phyloP scores from a whole-genome alignment of 2,888 invertebrate genomes.

The Anorthoa munda region DNA sequence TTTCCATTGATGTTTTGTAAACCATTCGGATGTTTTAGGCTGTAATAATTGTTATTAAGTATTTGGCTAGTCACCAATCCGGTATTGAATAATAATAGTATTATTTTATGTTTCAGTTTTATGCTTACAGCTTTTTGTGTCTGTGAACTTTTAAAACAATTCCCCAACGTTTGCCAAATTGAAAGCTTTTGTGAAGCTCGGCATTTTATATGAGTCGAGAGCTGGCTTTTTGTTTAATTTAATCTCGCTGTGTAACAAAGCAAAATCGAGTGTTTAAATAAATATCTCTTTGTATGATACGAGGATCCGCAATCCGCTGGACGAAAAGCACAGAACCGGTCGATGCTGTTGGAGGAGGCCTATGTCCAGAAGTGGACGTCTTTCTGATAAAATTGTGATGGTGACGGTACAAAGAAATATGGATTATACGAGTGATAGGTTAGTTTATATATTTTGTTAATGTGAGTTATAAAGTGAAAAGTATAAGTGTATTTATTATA shows the following conservation, averaged over 20 bases:
- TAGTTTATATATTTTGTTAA: not conserved
- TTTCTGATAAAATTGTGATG: not conserved
- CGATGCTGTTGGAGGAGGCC: not conserved
- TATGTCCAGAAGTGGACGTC: not conserved
- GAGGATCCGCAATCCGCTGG: not conserved
- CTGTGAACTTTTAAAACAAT: constrained; percentile 37
- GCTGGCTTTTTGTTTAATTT: constrained; percentile 37
- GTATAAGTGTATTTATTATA: constrained; percentile 4
- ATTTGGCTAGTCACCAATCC: constrained; percentile 61
- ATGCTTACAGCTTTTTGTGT: constrained; percentile 18
- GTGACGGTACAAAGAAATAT: not conserved
- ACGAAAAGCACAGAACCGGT: not conserved
- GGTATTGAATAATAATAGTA: constrained; percentile 44
- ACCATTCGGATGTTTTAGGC: constrained; percentile 7
- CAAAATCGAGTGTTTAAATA: constrained; percentile 12
- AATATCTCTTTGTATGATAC: constrained; percentile 13
- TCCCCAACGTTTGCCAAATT: constrained; percentile 58
- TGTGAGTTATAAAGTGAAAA: not conserved
- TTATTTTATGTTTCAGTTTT: constrained; percentile 20
- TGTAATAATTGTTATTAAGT: constrained; percentile 32
- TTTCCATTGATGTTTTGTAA: constrained; percentile 15
- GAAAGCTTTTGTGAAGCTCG: constrained; percentile 54
- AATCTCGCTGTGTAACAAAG: constrained; percentile 18
- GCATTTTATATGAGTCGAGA: constrained; percentile 41
- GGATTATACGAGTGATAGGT: not conserved